Base-by-base conservation (phyloP, 2,113 vertebrate genomes). In the Pogonocichla stellata region DNA sequence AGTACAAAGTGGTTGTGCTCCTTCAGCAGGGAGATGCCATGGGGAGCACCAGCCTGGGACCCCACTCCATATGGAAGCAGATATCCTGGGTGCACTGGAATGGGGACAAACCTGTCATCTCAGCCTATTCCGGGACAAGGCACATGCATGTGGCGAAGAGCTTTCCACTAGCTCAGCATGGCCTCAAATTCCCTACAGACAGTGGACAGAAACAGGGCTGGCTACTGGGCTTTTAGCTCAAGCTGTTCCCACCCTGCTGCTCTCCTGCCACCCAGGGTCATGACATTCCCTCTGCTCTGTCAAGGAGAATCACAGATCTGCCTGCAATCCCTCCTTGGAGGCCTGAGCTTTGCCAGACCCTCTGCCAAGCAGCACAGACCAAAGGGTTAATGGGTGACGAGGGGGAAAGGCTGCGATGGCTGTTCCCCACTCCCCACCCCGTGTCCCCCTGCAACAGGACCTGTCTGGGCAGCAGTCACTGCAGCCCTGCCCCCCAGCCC, bases 371-470 rank as follows among this genome's bases (percentile, higher is more conserved):
- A 7, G 28, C 7, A 10, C 33, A 66, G 47, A 81, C 42, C 50
- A 72, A 80, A 86, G 50, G 26, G 43, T 88, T 86, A 88, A 94
- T 19, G 43, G 8, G 36, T 31, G 50, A 51, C 20, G 56, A 20
- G 12, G 9, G 5, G 8, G 3, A 29, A 61, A 54, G 36, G 26
- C 19, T 80, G 42, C 3, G 3, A n/a, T 53, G 16, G 7, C 50
- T 8, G 38, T 54, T 14, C 19, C 26, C 15, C 7, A 8, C 45
- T 60, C 29, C 78, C 24, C 45, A 67, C 5, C 15, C 45, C 0
- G 0, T 25, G 19, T 38, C 9, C 19, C 22, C 20, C 22, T 6
- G 6, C 6, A 4, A 36, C 1, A 2, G 67, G 75, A 95, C 60
- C 25, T 5, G 3, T 2, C 7, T 1, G 3, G 82, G 80, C 75